Conservation (phyloP, 2,888 invertebrate genomes). For the Callyntrura guangdongensis region DNA sequence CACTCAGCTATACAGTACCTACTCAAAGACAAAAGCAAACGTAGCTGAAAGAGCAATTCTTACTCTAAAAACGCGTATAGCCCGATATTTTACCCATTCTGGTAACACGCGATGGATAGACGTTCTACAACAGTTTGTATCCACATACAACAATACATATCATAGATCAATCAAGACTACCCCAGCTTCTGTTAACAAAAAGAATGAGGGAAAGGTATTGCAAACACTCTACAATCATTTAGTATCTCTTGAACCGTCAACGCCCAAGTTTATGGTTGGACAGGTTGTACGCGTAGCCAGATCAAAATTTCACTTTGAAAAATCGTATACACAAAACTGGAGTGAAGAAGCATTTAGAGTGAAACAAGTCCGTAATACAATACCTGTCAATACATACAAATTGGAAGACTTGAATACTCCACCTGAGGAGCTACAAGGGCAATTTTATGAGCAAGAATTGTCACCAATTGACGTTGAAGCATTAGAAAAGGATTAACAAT, state of each 20-base stretch:
- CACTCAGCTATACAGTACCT: slow-evolving; percentile 32
- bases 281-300: neutral
- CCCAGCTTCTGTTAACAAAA: slow-evolving; percentile 20
- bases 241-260: neutral
- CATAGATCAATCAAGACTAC: slow-evolving; percentile 17
- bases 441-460: slow-evolving; percentile 50
- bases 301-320: slow-evolving; percentile 27
- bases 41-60: slow-evolving; percentile 25
- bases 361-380: neutral
- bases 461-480: neutral
- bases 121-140: neutral
- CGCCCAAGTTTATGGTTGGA: neutral
- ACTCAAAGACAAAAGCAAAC: slow-evolving; percentile 17
- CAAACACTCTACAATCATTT: slow-evolving; percentile 19
- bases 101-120: neutral
- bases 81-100: neutral
- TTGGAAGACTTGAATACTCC: slow-evolving; percentile 28
- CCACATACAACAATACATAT: slow-evolving; percentile 35
- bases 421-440: slow-evolving; percentile 17
- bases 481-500: neutral
- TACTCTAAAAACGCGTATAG: slow-evolving; percentile 39
- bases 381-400: slow-evolving; percentile 38
- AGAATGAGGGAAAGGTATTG: slow-evolving; percentile 27
- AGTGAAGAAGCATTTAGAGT: slow-evolving; percentile 36
- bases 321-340: neutral